Evolutionary conservation across 2,888 invertebrate species (phyloP), one percentile per base, ranked within the genome.

Genomic region (Tridacna crocea): DNA sequence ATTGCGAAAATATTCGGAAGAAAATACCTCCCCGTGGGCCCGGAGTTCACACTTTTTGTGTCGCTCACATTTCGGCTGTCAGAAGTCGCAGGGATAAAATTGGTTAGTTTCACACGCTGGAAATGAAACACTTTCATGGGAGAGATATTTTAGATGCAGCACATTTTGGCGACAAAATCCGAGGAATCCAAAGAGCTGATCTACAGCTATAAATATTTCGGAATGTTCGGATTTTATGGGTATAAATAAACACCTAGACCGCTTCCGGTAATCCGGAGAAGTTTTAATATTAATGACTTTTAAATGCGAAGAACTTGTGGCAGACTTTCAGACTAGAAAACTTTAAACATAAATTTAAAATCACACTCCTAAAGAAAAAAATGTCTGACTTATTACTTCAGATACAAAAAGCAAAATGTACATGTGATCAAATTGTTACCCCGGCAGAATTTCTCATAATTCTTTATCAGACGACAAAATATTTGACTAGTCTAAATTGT

Each of bases 1-100:
- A 81, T 76, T 73, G 65, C 55, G 63, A 79, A 70, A 76, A 74
- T 81, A 79, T 84, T 79, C 72, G 76, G 66, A 79, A 66, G 72
- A 48, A 81, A 77, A 75, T 47, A 70, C 72, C 76, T 84, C 84
- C 81, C 84, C 19, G 27, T 15, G 79, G 84, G 74, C 72, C 70
- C 24, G 36, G 22, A 51, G 65, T 55, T 79, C 77, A 72, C 84
- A 84, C 84, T n/a, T 72, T 51, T 47, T 55, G 85, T 82, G 85
- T 76, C 80, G 76, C 78, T 82, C 85, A 73, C 82, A 78, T 85
- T 85, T 85, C 82, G 68, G 77, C 51, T 82, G 82, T 80, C 80
- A 85, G 77, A 73, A 75, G 66, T 22, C 60, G 70, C 75, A 73
- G 77, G 77, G 76, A 77, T 77, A 82, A 82, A 82, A 82, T 82